Evolutionary conservation across 1,140 invertebrate genomes (phyloP), one percentile per base, ranked within the genome.

Genomic region (Potamilus streckersoni): DNA sequence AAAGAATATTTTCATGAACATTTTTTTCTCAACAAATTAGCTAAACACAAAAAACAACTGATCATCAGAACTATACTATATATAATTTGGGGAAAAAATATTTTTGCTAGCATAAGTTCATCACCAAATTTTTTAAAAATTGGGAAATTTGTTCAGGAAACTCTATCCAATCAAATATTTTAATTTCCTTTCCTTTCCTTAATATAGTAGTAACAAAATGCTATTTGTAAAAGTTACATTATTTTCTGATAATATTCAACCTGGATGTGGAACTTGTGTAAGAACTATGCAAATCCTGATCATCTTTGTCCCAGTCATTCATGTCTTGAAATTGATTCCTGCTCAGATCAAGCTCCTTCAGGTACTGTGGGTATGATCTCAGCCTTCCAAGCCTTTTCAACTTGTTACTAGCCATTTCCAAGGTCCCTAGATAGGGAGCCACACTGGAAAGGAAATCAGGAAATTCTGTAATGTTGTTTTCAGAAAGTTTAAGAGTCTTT

Each of bases 371-470:
- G 38, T 80, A 79, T 8, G 56, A 61, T 5, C 67, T 67, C 38
- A 83, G 65, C 17, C 69, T 79, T n/a, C 78, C 78, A 20, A 85
- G 56, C 12, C 31, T 66, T 13, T 38, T 76, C n/a, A 89, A 91
- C 86, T 89, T 89, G 90, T 99, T 99, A 85, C 96, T 95, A 17
- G 96, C 94, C 91, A 99, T 93, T 86, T 97, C 97, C 1, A 99
- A 91, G 57, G 96, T 92, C 0, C 95, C 94, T 20, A 99, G 91
- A 79, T 94, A 94, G 0, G 95, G 94, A 23, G 69, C 71, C 27
- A 71, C 74, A 65, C 82, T 81, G 15, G 78, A 79, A n/a, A 83
- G 69, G 72, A 80, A 83, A 38, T 67, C 55, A 19, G 82, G 82
- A 38, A 83, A 74, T 60, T 78, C 75, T 27, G 23, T 70, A 13